phyloP scores from a whole-genome alignment of 2,113 vertebrate genomes.

The Oreocharis arfaki region DNA sequence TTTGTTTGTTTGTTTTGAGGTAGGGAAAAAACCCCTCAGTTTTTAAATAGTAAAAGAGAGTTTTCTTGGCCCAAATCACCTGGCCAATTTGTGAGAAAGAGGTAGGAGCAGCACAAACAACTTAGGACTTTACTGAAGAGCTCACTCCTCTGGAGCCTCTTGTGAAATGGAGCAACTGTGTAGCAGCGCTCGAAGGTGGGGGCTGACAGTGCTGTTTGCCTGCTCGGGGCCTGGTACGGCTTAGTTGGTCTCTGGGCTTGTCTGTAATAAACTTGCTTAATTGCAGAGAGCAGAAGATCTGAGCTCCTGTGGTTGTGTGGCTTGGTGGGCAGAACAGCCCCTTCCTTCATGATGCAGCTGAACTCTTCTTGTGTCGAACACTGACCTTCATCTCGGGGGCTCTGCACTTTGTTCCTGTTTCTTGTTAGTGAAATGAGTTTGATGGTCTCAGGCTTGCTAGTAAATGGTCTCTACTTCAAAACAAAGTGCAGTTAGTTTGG shows the following conservation, averaged over 20 bases:
- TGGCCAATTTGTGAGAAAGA: not conserved
- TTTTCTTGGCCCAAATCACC: not conserved
- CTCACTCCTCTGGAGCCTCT: not conserved
- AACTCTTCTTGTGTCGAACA: not conserved
- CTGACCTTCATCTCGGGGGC: constrained; percentile 39
- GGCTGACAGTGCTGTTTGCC: not conserved
- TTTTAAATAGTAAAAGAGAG: not conserved
- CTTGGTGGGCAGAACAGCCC: not conserved
- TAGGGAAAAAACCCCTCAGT: not conserved
- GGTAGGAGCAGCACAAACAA: not conserved
- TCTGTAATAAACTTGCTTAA: not conserved
- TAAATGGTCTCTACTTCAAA: constrained; percentile 60
- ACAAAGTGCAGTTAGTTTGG: constrained; percentile 56
- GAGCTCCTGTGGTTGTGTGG: not conserved
- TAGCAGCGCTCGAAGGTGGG: not conserved
- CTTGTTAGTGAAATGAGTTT: constrained; percentile 58
- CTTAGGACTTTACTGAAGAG: not conserved
- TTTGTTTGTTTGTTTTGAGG: not conserved
- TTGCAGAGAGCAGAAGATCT: not conserved
- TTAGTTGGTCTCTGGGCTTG: not conserved
- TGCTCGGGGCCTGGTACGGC: not conserved
- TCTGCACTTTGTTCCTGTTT: constrained; percentile 57
- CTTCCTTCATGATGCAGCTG: not conserved
- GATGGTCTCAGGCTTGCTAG: constrained; percentile 52
- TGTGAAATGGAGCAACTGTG: not conserved